Evolutionary conservation across 2,113 vertebrate species (phyloP), one percentile per base, ranked within the genome.

Genomic region (Lampris megalopsis): DNA sequence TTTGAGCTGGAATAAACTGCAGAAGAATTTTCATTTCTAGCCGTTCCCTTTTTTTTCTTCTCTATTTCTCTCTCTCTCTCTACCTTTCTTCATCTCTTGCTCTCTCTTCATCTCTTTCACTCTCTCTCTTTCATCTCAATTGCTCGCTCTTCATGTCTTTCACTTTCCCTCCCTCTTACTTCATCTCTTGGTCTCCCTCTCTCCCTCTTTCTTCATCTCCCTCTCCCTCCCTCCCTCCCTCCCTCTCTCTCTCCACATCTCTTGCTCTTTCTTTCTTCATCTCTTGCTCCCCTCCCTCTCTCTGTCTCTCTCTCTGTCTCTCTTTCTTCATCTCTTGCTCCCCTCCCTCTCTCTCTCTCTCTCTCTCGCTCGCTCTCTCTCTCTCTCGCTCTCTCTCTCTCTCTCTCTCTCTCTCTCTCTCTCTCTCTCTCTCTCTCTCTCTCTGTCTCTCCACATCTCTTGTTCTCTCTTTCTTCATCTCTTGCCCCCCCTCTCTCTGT

Each of bases 91-190:
- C 8, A 6, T 50, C 49, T 50, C 49, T 50, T 10, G 8, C 54
- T 57, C n/a, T 47, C 9, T 48, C 62, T 64, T 50, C 43, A 24
- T 71, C 50, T 54, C 47, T 77, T 52, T 7, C 2, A 63, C 11
- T 67, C 65, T 58, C 41, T 52, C 24, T 24, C 24, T 24, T 24
- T 24, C 24, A 24, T 24, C 24, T 24, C 24, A 24, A 24, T 24
- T 24, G 24, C 24, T 24, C 24, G 24, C 66, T 9, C 71, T 58
- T 67, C 84, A 62, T 50, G 8, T 50, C 49, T 50, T 10, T 11
- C 49, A 10, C 49, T 50, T 10, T 50, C 49, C 11, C 54, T 57
- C n/a, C 35, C 9, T 48, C 62, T 64, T 72, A 86, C 78, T 80
- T 58, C 57, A 68, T 63, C 24, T 24, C 24, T 24, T 24, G 24